Evolutionary conservation across 2,888 invertebrate species (phyloP), one percentile per base, ranked within the genome.

Genomic region (Drosophila phalerata): DNA sequence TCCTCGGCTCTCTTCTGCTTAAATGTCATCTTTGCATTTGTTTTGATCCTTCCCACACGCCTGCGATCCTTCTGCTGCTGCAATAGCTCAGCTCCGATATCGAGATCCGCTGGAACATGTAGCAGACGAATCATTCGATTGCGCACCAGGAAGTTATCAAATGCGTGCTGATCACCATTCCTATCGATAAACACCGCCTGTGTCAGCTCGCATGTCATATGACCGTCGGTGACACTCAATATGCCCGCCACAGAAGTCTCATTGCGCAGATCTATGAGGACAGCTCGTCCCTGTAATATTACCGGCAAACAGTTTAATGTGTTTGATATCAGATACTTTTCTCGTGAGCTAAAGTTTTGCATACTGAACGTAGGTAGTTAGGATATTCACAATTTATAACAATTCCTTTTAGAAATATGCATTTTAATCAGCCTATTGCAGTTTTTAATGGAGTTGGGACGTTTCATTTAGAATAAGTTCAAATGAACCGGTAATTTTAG

Each of bases 171-270:
- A 1, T 81, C 69, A 0, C 91, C 91, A 67, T 91, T 85, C 4
- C 92, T 91, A 73, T 92, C 91, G 8, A 92, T 91, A 38, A 91
- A 91, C 2, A 92, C 92, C 0, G 75, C 92, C 45, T 91, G 73
- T 0, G 69, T 69, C 34, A 93, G 69, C 25, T 88, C 85, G 5
- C 92, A 88, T 32, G 91, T 92, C 92, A 92, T 92, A 61, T 85
- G 87, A 0, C 92, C 92, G 63, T 93, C 92, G 3, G 90, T 83
- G n/a, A 73, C 70, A 5, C 81, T 79, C 5, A 93, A 77, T 2
- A 88, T 85, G 1, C 92, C 92, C 0, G 92, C 92, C 4, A 92
- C 90, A 0, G 92, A 91, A 9, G 91, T 91, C 55, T 92, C 92
- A 70, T 92, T 92, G 3, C 82, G 77, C 2, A 93, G 73, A 78